A percentile compares a stretch with the other conserved stretches of the same genome.
Conservation (phyloP, 2,888 invertebrate genomes). For the Hemaris fuciformis region DNA sequence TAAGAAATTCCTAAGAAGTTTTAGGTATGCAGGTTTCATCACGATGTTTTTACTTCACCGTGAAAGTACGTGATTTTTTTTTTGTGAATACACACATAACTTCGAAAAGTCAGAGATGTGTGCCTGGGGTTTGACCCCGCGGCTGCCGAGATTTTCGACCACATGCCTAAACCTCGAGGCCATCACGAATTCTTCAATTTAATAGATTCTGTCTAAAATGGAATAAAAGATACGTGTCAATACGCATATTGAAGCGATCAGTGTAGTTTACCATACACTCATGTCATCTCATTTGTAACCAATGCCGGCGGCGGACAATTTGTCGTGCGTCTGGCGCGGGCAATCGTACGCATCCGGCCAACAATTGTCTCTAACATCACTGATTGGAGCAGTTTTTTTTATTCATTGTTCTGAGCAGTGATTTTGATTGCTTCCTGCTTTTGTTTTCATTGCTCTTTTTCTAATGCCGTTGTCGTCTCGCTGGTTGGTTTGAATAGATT, state of each 20-base stretch:
- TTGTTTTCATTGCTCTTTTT: not conserved
- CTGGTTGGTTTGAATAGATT: not conserved
- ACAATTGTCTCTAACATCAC: not conserved
- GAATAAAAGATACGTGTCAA: not conserved
- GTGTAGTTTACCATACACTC: too few relatives aligned
- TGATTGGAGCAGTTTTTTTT: not conserved
- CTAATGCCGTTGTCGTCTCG: not conserved
- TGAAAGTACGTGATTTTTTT: too few relatives aligned
- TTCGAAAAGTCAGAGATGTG: too few relatives aligned
- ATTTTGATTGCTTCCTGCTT: constrained; percentile 7
- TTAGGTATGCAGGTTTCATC: too few relatives aligned
- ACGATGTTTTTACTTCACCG: too few relatives aligned
- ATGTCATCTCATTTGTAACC: not conserved
- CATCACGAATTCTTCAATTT: too few relatives aligned
- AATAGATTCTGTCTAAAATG: not conserved
- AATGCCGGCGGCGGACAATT: not conserved
- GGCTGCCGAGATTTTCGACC: too few relatives aligned
- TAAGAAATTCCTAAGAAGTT: too few relatives aligned
- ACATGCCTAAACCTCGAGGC: too few relatives aligned
- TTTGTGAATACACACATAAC: too few relatives aligned
- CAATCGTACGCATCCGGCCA: not conserved
- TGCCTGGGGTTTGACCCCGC: too few relatives aligned
- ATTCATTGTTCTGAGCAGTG: not conserved
- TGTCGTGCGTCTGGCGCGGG: not conserved
- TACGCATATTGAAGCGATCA: not conserved